phyloP scores from a whole-genome alignment of 2,888 invertebrate species.

The Drosophila rubida region DNA sequence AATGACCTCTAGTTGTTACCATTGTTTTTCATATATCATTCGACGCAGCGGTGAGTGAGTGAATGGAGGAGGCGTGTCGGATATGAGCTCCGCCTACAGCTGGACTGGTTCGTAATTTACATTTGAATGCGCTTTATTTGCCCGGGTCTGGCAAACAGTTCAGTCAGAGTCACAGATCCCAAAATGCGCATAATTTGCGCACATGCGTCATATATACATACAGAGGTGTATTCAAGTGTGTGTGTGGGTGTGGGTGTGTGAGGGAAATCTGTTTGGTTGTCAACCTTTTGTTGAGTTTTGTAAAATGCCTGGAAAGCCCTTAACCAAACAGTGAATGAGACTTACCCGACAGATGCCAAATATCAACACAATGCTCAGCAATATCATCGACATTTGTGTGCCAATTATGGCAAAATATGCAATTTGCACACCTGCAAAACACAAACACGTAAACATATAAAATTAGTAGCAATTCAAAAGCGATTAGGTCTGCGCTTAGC shows the following conservation, averaged over 20 bases:
- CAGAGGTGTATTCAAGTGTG: neutral
- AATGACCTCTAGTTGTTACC: conserved; percentile 2
- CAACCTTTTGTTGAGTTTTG: conserved; percentile 31
- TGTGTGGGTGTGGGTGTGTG: conserved; percentile 1
- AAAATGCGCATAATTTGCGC: conserved; percentile 64
- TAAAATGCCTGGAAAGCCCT: conserved; percentile 42
- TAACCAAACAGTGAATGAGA: conserved; percentile 47
- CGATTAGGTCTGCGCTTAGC: neutral
- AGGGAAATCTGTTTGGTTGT: conserved; percentile 26
- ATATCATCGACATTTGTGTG: conserved; percentile 91
- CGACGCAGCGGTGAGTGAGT: neutral
- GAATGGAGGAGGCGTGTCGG: conserved; percentile 4
- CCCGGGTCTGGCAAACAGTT: conserved; percentile 50
- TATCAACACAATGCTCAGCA: conserved; percentile 89
- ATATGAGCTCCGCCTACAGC: conserved; percentile 4
- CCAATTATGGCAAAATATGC: conserved; percentile 92
- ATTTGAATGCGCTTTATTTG: conserved; percentile 67
- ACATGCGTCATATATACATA: conserved; percentile 28
- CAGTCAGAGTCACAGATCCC: conserved; percentile 35
- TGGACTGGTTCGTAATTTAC: conserved; percentile 53
- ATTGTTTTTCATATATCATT: conserved; percentile 11
- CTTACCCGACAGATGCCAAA: conserved; percentile 92
- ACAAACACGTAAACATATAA: conserved; percentile 64
- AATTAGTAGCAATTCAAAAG: conserved; percentile 4
- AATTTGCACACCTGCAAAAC: conserved; percentile 91